Evolutionary conservation across 2,797 vertebrate genomes (phyloP), one percentile per base, ranked within the genome.

Genomic region (Hybognathus amarus): DNA sequence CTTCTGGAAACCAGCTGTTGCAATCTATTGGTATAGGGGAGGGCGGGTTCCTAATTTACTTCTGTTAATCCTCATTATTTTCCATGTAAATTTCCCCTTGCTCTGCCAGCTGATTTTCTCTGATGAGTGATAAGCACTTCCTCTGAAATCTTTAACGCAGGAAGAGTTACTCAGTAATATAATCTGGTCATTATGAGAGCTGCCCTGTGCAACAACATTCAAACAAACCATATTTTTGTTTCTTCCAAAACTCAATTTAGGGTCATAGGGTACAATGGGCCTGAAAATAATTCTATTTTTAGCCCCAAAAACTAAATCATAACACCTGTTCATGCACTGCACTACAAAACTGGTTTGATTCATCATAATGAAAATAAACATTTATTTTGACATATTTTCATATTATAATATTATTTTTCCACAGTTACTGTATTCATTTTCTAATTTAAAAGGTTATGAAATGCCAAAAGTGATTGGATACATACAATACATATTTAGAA

Each of bases 101-200:
- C 80, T 66, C 24, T 78, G 27, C 52, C 86, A 85, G 61, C 85
- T 82, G 79, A 63, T 86, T 83, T 85, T 54, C 64, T 68, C 52
- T 83, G 79, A 80, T 85, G 90, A 90, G 85, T 88, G 91, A 91
- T 83, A 88, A 90, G 89, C 85, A 24, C 71, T 64, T 75, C 45
- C 59, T 82, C 54, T 82, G 13, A 50, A 82, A 63, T 73, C 22
- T 81, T 45, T 20, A 71, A 73, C 24, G 9, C 47, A 27, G 33
- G 61, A 76, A 76, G 38, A 20, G 63, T 66, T 68, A 33, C 30
- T n/a, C 87, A 90, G 88, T 87, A 85, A 92, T 90, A 79, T 90
- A 56, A 82, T 76, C 33, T 82, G 42, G 30, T 36, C 40, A 54
- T 75, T 52, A 75, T 22, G 63, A 68, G 36, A 56, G 63, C 80